Conservation (phyloP, 2,113 vertebrate genomes). For the Prionailurus bengalensis region DNA sequence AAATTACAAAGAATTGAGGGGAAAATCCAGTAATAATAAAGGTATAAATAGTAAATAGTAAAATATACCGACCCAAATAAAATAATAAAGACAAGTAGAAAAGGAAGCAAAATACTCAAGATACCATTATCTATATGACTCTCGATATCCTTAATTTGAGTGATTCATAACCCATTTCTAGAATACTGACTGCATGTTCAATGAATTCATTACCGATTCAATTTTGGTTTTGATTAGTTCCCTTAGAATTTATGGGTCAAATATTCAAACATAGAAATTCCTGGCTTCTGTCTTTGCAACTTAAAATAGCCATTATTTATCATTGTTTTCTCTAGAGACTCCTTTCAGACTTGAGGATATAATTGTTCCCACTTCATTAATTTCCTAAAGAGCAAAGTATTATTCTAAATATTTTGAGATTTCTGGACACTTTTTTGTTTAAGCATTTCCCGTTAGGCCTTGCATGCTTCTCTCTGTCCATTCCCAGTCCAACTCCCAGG, state of each 20-base stretch:
- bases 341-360: slow-evolving; percentile 47
- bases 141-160: slow-evolving; percentile 12
- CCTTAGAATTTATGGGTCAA: slow-evolving; percentile 37
- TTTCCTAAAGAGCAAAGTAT: slow-evolving; percentile 60
- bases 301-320: slow-evolving; percentile 53
- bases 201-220: not conserved
- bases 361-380: slow-evolving; percentile 56
- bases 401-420: slow-evolving; percentile 53
- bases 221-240: slow-evolving; percentile 37
- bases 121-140: slow-evolving; percentile 34
- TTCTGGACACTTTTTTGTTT: slow-evolving; percentile 31
- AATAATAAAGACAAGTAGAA: slow-evolving; percentile 59
- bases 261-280: slow-evolving; percentile 40
- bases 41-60: slow-evolving; percentile 43
- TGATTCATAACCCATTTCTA: slow-evolving; percentile 39
- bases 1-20: slow-evolving; percentile 61
- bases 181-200: slow-evolving; percentile 46
- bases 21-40: slow-evolving; percentile 33
- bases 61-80: slow-evolving; percentile 41
- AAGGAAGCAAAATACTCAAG: slow-evolving; percentile 40
- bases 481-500: not conserved
- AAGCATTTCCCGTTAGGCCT: not conserved
- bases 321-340: slow-evolving; percentile 45
- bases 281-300: slow-evolving; percentile 27
- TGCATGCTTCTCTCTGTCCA: not conserved